These are phyloP conservation scores for crab-eating macaque (Macaca fascicularis) DNA, from an alignment of 2,113 vertebrate species.

Conservation along the genomic window DNA sequence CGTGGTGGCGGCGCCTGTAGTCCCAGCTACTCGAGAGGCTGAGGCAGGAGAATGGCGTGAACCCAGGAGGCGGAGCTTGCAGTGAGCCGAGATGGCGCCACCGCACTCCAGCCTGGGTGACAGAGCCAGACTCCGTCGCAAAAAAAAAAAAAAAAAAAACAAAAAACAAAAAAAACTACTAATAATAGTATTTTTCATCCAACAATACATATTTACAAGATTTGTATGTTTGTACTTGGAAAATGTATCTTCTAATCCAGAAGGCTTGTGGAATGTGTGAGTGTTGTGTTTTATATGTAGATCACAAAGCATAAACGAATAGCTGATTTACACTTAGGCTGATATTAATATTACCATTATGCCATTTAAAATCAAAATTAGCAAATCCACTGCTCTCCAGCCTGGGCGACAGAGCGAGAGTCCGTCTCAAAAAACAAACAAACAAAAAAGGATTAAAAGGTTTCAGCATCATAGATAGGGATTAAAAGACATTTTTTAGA, in stretches of 20 bases:
- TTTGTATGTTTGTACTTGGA: background rate
- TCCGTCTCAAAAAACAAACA: too few species aligned
- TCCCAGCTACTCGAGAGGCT: too few species aligned
- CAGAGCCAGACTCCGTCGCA: too few species aligned
- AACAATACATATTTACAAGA: background rate
- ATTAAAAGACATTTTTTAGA: background rate
- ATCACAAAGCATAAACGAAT: background rate
- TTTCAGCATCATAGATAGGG: background rate
- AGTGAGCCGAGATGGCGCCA: fast-evolving
- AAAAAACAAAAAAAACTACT: too few species aligned
- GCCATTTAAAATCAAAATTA: background rate
- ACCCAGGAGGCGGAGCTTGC: too few species aligned
- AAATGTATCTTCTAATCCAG: background rate
- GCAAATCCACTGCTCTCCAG: background rate
- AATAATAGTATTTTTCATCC: background rate
- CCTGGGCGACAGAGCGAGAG: too few species aligned
- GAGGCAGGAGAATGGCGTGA: too few species aligned
- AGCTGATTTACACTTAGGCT: background rate
- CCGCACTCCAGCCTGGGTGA: too few species aligned
- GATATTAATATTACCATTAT: background rate
- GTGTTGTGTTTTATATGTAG: background rate
- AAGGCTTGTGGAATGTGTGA: background rate
- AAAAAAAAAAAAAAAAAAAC: too few species aligned
- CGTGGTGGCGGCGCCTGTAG: too few species aligned
- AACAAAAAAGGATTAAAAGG: too few species aligned